Percentiles rank a stretch among this genome's conserved stretches.
These are phyloP conservation scores for Paracyclopina nana DNA, from an alignment of 1,140 invertebrate genomes.

Conservation along the genomic window DNA sequence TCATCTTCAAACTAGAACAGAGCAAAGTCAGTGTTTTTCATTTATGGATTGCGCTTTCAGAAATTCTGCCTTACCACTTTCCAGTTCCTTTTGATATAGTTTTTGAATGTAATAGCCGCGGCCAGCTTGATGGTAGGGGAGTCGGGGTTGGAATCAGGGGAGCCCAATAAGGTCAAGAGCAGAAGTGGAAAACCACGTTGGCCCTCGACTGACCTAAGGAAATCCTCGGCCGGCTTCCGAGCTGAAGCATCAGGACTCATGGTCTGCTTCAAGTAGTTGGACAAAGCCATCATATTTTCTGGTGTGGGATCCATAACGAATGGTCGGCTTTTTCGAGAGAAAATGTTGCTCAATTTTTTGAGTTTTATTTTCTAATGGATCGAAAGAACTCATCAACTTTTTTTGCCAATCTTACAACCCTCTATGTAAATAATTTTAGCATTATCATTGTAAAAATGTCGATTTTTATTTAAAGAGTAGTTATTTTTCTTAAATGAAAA, in stretches of 20 bases:
- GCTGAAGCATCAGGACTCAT: conserved; percentile 51
- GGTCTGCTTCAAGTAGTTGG: conserved; percentile 65
- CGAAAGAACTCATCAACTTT: too few relatives aligned
- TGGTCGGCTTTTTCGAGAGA: too few relatives aligned
- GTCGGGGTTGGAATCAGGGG: conserved; percentile 41
- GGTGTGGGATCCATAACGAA: conserved; percentile 56
- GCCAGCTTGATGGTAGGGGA: conserved; percentile 49
- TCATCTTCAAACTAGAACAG: conserved; percentile 37
- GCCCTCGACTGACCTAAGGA: conserved; percentile 65
- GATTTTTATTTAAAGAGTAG: too few relatives aligned
- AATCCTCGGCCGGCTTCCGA: conserved; percentile 59
- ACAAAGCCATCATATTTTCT: conserved; percentile 52
- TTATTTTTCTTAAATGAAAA: too few relatives aligned
- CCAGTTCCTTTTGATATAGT: conserved; percentile 91
- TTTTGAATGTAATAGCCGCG: conserved; percentile 84
- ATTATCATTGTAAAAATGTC: too few relatives aligned
- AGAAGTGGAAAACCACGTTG: conserved; percentile 78
- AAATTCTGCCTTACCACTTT: conserved; percentile 36
- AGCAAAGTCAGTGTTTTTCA: background rate
- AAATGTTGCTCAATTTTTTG: too few relatives aligned
- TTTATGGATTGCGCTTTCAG: background rate
- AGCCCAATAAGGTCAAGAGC: conserved; percentile 57
- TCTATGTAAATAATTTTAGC: too few relatives aligned
- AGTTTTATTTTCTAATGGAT: too few relatives aligned
- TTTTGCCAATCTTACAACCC: too few relatives aligned